Base-by-base conservation (phyloP, 2,797 vertebrate genomes). In the Xiphophorus birchmanni region DNA sequence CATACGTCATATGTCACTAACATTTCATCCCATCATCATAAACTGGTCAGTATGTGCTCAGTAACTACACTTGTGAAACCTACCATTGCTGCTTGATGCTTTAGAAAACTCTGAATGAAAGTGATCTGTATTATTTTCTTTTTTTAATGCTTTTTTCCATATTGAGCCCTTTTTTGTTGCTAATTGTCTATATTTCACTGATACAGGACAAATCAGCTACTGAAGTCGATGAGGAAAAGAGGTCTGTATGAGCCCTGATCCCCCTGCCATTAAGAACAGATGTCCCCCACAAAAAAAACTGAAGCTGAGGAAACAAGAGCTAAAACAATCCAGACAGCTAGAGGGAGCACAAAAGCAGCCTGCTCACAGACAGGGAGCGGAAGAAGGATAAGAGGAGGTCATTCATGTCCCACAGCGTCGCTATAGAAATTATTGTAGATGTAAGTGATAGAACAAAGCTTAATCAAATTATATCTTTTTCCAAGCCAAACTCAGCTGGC, bases 391-490 rank as follows among this genome's bases (percentile, higher is more conserved):
- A 45, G 26, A 60, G 26, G 37, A 72, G 23, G 11, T 44, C 77
- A 3, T n/a, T 80, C 1, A 7, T 26, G 37, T 44, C 37, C n/a
- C 88, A 82, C 10, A 84, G 95, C 72, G 91, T 93, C 13, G 86
- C 94, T 15, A 88, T 94, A 6, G 78, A 94, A 76, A 90, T 95
- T 12, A 93, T 86, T 6, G 69, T 67, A 12, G 42, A 12, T 35
- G 23, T n/a, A 73, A 82, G 48, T 58, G 73, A 80, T 23, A 4
- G 63, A 10, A 60, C 76, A 4, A 42, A 65, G 1, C 73, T 81
- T 2, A 80, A 72, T 50, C 75, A 67, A 40, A 74, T 78, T n/a
- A 78, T 91, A 82, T 79, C 72, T 4, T 74, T 65, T 23, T 82
- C 84, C 0, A 93, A 91, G 84, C 76, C 54, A 0, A 93, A 89